Percentiles rank a stretch among this genome's conserved stretches.
Evolutionary conservation across 2,113 vertebrate genomes (phyloP).

Genomic region (Planiliza haematocheilus): DNA sequence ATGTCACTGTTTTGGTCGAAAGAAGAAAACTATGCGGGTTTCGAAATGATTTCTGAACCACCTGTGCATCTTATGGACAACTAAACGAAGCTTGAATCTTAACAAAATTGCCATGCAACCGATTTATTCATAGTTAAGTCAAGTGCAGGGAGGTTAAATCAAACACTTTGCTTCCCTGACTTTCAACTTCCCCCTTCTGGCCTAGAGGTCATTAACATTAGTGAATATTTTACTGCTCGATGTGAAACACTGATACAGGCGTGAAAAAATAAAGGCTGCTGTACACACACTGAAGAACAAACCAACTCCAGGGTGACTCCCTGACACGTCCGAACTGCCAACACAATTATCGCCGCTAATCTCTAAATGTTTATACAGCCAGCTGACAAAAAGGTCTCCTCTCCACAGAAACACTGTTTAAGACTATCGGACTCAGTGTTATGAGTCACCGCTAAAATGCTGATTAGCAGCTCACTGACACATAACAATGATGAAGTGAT

Average conservation of each 20-base stretch:
- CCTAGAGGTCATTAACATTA: not conserved
- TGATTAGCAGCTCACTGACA: not conserved
- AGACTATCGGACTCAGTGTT: not conserved
- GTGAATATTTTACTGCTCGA: not conserved
- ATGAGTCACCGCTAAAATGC: slow-evolving; percentile 9
- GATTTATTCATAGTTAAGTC: not conserved
- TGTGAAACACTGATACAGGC: slow-evolving; percentile 8
- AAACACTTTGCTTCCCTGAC: not conserved
- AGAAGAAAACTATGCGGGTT: not conserved
- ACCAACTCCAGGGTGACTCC: slow-evolving; percentile 52
- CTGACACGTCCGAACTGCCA: slow-evolving; percentile 1
- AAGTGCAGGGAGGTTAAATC: not conserved
- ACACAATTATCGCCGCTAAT: slow-evolving; percentile 41
- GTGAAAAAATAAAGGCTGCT: not conserved
- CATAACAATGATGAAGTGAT: not conserved
- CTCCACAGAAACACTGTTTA: not conserved
- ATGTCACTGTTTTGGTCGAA: not conserved
- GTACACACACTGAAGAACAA: not conserved
- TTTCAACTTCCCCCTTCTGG: not conserved
- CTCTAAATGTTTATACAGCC: slow-evolving; percentile 24
- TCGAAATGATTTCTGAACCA: too few species aligned
- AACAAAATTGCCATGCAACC: too few species aligned
- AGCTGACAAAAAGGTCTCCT: slow-evolving; percentile 28
- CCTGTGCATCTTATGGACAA: too few species aligned
- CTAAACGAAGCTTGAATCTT: too few species aligned